Conservation (phyloP, 2,113 vertebrate species). For the Odontesthes bonariensis region DNA sequence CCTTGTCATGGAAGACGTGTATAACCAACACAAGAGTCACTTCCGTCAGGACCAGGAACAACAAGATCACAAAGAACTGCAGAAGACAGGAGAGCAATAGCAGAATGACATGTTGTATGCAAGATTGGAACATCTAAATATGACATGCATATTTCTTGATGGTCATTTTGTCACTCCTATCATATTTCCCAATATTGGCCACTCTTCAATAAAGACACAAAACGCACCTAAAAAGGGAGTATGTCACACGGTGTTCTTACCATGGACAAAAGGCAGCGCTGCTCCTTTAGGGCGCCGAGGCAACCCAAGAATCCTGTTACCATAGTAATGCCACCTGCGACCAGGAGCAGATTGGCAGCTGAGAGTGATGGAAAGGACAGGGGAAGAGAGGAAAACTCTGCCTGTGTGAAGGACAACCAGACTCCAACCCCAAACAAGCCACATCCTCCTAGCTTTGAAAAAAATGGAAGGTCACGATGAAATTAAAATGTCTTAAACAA, state of each 20-base stretch:
- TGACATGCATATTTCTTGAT: too few species aligned
- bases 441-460: slow-evolving; percentile 85
- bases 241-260: slow-evolving; percentile 65
- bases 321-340: slow-evolving; percentile 87
- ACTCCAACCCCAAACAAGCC: slow-evolving; percentile 88
- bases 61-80: slow-evolving; percentile 88
- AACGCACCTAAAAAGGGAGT: too few species aligned
- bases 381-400: slow-evolving; percentile 87
- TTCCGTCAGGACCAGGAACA: slow-evolving; percentile 86
- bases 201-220: too few species aligned
- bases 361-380: slow-evolving; percentile 88
- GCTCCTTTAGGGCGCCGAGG: slow-evolving; percentile 87
- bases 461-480: slow-evolving; percentile 1
- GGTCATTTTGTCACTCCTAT: too few species aligned
- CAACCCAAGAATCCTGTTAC: slow-evolving; percentile 89
- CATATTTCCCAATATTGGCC: too few species aligned
- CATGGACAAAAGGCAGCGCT: slow-evolving; percentile 86
- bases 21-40: slow-evolving; percentile 80
- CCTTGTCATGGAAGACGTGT: slow-evolving; percentile 83
- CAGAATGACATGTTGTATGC: not conserved
- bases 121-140: not conserved
- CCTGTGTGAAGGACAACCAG: slow-evolving; percentile 88
- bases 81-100: not conserved
- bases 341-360: slow-evolving; percentile 86
- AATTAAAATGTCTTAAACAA: not conserved